Percentiles rank a stretch among this genome's conserved stretches.
Conservation (phyloP, 2,113 vertebrate species). For the Amia ocellicauda region DNA sequence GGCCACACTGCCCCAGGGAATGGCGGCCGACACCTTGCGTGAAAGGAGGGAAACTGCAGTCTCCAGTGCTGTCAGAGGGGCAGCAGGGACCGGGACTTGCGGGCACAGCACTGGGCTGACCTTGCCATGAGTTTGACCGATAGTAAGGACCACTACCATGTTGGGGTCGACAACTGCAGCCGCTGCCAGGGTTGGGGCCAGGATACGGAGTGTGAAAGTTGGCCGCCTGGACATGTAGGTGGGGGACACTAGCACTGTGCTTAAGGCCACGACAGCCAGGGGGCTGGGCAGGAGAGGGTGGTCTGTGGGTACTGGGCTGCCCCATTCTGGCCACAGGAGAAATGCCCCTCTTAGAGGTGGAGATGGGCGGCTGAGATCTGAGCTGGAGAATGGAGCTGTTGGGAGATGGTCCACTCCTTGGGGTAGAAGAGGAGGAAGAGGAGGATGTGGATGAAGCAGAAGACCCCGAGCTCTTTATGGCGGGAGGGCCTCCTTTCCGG, state of each 20-base stretch:
- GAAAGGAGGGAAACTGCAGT: slow-evolving; percentile 42
- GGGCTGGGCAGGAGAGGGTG: slow-evolving; percentile 29
- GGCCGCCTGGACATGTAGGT: slow-evolving; percentile 43
- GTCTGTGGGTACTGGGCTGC: slow-evolving; percentile 31
- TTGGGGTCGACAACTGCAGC: slow-evolving; percentile 64
- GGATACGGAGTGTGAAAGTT: slow-evolving; percentile 59
- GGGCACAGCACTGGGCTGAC: slow-evolving; percentile 31
- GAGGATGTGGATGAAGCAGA: slow-evolving; percentile 36
- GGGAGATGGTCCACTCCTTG: slow-evolving; percentile 47
- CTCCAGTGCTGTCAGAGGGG: slow-evolving; percentile 41
- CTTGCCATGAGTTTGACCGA: slow-evolving; percentile 58
- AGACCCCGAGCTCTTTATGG: slow-evolving; percentile 44
- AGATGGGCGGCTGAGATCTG: slow-evolving; percentile 27
- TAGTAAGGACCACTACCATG: slow-evolving; percentile 51
- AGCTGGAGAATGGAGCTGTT: slow-evolving; percentile 46
- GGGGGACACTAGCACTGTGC: slow-evolving; percentile 41
- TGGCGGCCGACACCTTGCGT: slow-evolving; percentile 49
- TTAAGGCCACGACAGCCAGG: slow-evolving; percentile 26
- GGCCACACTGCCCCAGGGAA: slow-evolving; percentile 49
- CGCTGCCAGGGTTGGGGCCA: slow-evolving; percentile 39
- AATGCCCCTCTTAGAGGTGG: slow-evolving; percentile 36
- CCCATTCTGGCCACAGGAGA: slow-evolving; percentile 16
- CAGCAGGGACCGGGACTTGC: slow-evolving; percentile 23
- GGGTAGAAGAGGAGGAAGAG: slow-evolving; percentile 50
- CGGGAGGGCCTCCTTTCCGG: slow-evolving; percentile 39